Evolutionary conservation across 2,113 vertebrate species (phyloP), one percentile per base, ranked within the genome.

Genomic region (Urocitellus parryii): DNA sequence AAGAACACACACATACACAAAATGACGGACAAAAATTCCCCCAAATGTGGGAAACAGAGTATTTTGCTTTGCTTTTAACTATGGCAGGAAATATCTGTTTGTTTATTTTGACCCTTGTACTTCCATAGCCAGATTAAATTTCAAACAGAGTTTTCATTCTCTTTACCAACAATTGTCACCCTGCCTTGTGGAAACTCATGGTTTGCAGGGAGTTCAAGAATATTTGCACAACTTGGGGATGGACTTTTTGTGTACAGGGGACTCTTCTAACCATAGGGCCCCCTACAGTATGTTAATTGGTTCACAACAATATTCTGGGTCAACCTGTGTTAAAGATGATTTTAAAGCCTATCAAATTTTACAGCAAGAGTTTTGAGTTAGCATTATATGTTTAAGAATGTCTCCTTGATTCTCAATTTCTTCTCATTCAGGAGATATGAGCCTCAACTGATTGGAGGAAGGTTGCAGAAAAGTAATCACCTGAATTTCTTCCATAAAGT

Each of bases 81-180:
- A 86, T 42, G 96, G 78, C 91, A 94, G 93, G 92, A 93, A 96
- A 95, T 85, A 89, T 56, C 83, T 86, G 70, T 73, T 89, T 97
- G 91, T 32, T 95, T 83, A 65, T 78, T 34, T 37, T 92, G 89
- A 96, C 73, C 10, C 29, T 92, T 8, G 8, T 83, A 74, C 42
- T 96, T 95, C 58, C 70, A 90, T 2, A 94, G 76, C 27, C 76
- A 94, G 65, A 88, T 97, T 84, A 96, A 85, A 87, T 93, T 97
- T 97, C 76, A 93, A 94, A 92, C 68, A 92, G 11, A 48, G n/a
- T 93, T 95, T 45, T 6, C 79, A 45, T 25, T 39, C 27, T 12
- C 2, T 91, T 85, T 91, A 73, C 61, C 63, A 83, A 88, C 2
- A 91, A 2, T 20, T 94, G 91, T 90, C 88, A 45, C 83, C 73